Conservation (phyloP, 2,888 invertebrate genomes). For the Quadriops clusia region DNA sequence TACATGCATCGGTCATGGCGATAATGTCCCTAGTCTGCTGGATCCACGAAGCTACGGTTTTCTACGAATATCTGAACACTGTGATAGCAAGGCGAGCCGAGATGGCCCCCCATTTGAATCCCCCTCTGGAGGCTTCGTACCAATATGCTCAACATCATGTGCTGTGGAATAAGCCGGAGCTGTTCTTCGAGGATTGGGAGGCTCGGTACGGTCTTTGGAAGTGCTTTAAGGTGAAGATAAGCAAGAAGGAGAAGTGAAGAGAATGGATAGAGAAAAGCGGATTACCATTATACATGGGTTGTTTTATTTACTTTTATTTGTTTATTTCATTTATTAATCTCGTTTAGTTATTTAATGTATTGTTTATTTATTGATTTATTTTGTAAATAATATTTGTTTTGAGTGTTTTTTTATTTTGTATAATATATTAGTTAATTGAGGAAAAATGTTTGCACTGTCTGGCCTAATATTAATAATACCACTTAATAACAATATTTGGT, state of each 20-base stretch:
- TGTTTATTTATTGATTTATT: background rate
- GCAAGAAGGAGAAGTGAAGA: background rate
- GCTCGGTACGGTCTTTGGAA: constrained; percentile 52
- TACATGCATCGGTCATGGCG: constrained; percentile 48
- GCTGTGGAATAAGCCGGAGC: constrained; percentile 47
- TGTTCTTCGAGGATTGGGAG: constrained; percentile 56
- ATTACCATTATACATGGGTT: background rate
- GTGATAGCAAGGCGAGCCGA: constrained; percentile 45
- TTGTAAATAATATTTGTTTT: too few species aligned
- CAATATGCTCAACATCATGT: constrained; percentile 44
- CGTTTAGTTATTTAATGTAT: background rate
- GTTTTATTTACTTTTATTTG: background rate
- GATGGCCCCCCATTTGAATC: constrained; percentile 52
- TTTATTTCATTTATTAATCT: too few species aligned
- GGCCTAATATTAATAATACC: too few species aligned
- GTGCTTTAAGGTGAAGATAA: constrained; percentile 35
- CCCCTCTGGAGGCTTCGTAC: constrained; percentile 44
- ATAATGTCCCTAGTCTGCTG: constrained; percentile 51
- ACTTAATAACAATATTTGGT: too few species aligned
- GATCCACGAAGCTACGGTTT: constrained; percentile 45
- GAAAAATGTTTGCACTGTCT: too few species aligned
- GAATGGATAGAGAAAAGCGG: background rate
- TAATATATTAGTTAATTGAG: too few species aligned
- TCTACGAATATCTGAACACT: constrained; percentile 46
- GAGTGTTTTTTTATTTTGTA: too few species aligned